phyloP scores from a whole-genome alignment of 2,797 vertebrate genomes.

The Spondyliosoma cantharus region DNA sequence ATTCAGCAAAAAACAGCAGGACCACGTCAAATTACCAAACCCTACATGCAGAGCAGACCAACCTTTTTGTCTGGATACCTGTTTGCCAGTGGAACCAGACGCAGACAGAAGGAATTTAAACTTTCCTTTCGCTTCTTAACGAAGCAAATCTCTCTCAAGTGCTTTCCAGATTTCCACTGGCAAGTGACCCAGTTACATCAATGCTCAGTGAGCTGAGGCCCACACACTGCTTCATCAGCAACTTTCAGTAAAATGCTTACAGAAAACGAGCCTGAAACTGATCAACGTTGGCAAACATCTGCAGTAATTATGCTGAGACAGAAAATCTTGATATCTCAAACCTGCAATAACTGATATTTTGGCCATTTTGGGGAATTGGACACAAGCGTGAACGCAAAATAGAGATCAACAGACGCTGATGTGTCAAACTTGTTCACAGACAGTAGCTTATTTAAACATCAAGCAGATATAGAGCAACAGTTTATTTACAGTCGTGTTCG shows the following conservation, averaged over 20 bases:
- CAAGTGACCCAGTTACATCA: constrained; percentile 27
- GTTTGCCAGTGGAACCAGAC: constrained; percentile 49
- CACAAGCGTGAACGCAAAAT: neutral
- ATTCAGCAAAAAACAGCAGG: neutral
- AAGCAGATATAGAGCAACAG: neutral
- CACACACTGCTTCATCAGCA: constrained; percentile 52
- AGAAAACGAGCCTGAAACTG: constrained; percentile 9
- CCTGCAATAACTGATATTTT: too few species aligned
- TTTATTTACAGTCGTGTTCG: neutral
- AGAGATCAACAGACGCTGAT: neutral
- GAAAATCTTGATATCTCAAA: neutral
- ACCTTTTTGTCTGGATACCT: constrained; percentile 31
- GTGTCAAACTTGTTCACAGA: neutral
- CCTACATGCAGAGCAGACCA: neutral
- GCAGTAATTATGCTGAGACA: neutral
- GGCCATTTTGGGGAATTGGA: neutral
- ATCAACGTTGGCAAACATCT: constrained; percentile 5
- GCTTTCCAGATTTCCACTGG: constrained; percentile 56
- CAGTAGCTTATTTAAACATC: neutral
- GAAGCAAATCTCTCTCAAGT: constrained; percentile 34
- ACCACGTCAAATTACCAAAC: neutral
- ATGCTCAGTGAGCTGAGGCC: constrained; percentile 1
- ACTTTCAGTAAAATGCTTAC: constrained; percentile 13
- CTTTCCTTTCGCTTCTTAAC: constrained; percentile 39
- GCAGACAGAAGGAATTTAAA: constrained; percentile 35